Conservation (phyloP, 2,797 vertebrate species). For the Urosaurus nigricauda region DNA sequence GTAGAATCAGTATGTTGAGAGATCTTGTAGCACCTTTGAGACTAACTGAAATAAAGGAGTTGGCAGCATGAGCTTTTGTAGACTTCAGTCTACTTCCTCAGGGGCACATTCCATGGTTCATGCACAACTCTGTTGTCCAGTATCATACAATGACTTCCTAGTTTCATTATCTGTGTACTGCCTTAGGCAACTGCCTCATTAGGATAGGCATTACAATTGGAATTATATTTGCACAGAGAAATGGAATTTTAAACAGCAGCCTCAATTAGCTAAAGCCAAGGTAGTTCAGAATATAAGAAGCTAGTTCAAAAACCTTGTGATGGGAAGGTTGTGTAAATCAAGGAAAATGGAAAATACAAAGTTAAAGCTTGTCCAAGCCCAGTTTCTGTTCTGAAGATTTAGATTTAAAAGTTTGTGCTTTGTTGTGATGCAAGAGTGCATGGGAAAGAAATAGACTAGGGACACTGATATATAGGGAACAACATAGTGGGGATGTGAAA, state of each 20-base stretch:
- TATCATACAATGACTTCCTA: too few species aligned
- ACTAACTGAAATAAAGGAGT: too few species aligned
- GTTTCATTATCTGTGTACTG: not conserved
- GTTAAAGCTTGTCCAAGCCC: conserved; percentile 8
- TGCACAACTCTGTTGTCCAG: too few species aligned
- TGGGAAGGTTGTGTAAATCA: not conserved
- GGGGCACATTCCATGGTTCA: too few species aligned
- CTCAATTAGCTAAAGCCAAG: not conserved
- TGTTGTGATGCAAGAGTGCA: too few species aligned
- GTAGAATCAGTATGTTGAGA: too few species aligned
- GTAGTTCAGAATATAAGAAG: not conserved
- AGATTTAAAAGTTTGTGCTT: not conserved
- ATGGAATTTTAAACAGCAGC: not conserved
- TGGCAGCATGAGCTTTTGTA: too few species aligned
- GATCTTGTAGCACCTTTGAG: too few species aligned
- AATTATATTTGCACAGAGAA: not conserved
- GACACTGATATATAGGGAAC: not conserved
- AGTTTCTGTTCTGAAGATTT: not conserved
- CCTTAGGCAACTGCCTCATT: not conserved
- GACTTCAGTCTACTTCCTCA: too few species aligned
- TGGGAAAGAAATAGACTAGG: not conserved
- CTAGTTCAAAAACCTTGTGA: not conserved
- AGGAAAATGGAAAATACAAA: not conserved
- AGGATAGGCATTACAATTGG: not conserved
- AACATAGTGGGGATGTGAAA: not conserved